Evolutionary conservation across 1,140 invertebrate species (phyloP).

Genomic region (Drosophila grimshawi): DNA sequence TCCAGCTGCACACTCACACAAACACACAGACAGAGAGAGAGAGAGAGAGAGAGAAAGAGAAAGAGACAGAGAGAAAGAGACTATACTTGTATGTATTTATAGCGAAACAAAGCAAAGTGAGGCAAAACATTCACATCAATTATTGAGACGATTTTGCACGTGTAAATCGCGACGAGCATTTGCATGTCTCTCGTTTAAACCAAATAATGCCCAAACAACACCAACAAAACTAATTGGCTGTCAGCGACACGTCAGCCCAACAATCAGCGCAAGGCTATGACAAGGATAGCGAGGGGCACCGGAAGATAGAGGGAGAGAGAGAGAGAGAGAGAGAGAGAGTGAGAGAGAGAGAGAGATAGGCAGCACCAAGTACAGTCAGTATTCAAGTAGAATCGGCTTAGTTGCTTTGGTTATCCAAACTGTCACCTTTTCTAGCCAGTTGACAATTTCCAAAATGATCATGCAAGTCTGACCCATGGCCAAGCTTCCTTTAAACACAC

Average conservation of each 20-base stretch:
- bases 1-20: slow-evolving; percentile 6
- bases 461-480: no score
- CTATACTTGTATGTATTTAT: slow-evolving; percentile 46
- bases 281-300: neutral
- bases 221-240: slow-evolving; percentile 51
- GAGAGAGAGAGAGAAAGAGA: neutral
- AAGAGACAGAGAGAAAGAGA: neutral
- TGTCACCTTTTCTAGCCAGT: slow-evolving; percentile 18
- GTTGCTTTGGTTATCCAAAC: neutral
- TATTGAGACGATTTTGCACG: slow-evolving; percentile 55
- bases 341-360: neutral
- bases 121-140: slow-evolving; percentile 54
- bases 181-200: slow-evolving; percentile 20
- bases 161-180: slow-evolving; percentile 39
- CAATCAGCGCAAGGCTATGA: neutral
- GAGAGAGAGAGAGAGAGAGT: neutral
- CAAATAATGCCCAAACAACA: slow-evolving; percentile 15
- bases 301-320: neutral
- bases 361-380: neutral
- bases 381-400: no score
- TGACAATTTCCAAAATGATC: slow-evolving; percentile 7
- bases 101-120: slow-evolving; percentile 48
- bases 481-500: no score
- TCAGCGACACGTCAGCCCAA: slow-evolving; percentile 43
- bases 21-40: neutral